Conservation (phyloP, 1,140 invertebrate genomes). For the Aphidius gifuensis region DNA sequence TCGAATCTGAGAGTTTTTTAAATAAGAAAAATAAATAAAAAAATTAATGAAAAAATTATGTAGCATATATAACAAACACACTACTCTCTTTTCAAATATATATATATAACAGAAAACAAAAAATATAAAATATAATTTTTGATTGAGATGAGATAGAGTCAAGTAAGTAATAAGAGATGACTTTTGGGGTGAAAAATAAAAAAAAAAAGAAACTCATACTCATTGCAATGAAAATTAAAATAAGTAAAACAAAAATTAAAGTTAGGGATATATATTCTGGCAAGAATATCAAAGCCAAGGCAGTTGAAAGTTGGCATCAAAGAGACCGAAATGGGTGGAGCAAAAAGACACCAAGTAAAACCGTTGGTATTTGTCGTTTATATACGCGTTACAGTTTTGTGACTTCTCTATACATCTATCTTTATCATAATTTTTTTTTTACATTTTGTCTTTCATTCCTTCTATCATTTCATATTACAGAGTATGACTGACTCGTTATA, state of each 20-base stretch:
- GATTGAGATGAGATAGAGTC: conserved; percentile 8
- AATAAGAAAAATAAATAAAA: conserved; percentile 9
- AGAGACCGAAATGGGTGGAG: conserved; percentile 34
- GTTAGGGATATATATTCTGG: conserved; percentile 46
- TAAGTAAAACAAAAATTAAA: conserved; percentile 18
- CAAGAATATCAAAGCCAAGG: conserved; percentile 47
- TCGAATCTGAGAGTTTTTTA: conserved; percentile 7
- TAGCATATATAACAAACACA: too few relatives aligned
- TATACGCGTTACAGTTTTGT: conserved; percentile 27
- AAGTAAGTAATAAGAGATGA: conserved; percentile 6
- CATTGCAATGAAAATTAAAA: conserved; percentile 4
- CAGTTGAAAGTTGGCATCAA: conserved; percentile 35
- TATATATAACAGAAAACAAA: not conserved
- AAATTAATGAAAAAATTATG: not conserved
- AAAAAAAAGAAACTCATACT: conserved; percentile 4
- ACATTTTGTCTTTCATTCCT: too few relatives aligned
- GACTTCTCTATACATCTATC: not conserved
- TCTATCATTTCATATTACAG: too few relatives aligned
- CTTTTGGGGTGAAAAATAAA: conserved; percentile 15
- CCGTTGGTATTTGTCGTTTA: conserved; percentile 18
- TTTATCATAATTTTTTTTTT: not conserved
- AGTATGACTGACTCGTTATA: too few relatives aligned
- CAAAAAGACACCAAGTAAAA: conserved; percentile 17
- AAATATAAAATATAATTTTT: conserved; percentile 8
- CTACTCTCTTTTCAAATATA: not conserved